These are phyloP conservation scores for Capitella teleta DNA, from an alignment of 1,140 invertebrate species.

Conservation along the genomic window DNA sequence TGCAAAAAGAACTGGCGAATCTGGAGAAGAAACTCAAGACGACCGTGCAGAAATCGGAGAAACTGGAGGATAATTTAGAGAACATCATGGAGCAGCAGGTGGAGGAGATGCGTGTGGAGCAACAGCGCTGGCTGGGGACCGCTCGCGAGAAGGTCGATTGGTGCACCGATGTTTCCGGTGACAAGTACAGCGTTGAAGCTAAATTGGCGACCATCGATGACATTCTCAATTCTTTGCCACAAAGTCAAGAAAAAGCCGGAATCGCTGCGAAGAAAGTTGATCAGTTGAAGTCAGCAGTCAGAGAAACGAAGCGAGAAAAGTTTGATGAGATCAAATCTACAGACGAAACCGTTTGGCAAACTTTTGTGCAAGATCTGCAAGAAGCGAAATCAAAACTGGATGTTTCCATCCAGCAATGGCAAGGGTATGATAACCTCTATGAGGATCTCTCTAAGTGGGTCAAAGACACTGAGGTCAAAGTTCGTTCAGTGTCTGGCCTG, in stretches of 20 bases:
- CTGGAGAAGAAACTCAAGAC: constrained; percentile 56
- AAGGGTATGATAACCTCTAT: constrained; percentile 62
- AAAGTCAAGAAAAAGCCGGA: constrained; percentile 28
- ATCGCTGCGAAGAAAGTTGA: constrained; percentile 23
- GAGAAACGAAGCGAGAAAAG: constrained; percentile 25
- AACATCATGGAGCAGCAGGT: constrained; percentile 77
- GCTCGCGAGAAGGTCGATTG: constrained; percentile 81
- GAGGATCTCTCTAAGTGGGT: constrained; percentile 71
- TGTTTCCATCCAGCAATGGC: constrained; percentile 63
- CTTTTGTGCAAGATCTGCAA: constrained; percentile 53
- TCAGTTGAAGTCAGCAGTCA: constrained; percentile 21
- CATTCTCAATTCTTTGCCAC: constrained; percentile 20
- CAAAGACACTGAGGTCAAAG: constrained; percentile 70
- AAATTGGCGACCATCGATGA: constrained; percentile 60
- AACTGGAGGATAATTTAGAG: constrained; percentile 62
- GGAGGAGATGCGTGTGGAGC: constrained; percentile 67
- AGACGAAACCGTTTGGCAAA: constrained; percentile 58
- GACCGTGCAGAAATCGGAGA: constrained; percentile 44
- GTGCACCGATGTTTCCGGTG: constrained; percentile 76
- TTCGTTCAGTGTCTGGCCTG: constrained; percentile 52
- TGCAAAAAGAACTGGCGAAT: constrained; percentile 31
- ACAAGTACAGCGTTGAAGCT: constrained; percentile 83
- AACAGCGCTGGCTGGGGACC: constrained; percentile 64
- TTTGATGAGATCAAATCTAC: constrained; percentile 51
- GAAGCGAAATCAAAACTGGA: constrained; percentile 58